Evolutionary conservation across 1,140 invertebrate species (phyloP), one percentile per base, ranked within the genome.

Genomic region (Microplitis demolitor): DNA sequence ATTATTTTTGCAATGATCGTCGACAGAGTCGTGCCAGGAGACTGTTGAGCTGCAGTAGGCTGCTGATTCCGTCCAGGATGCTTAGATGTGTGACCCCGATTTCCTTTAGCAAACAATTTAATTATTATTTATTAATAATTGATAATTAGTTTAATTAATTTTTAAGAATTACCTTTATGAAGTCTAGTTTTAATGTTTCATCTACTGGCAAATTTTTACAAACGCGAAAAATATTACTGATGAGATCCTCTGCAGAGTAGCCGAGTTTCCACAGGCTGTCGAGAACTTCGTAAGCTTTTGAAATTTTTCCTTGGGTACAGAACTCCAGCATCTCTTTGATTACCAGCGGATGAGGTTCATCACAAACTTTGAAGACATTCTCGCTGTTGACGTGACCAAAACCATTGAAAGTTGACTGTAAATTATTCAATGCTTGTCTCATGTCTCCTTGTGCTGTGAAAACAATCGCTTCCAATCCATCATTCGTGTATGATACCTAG

Each of bases 341-440:
- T 0, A 98, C 83, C 73, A 98, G 88, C 5, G 98, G 98, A 90
- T 99, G 97, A 0, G 98, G 98, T 85, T 99, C 98, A 88, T 99
- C 98, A 85, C 98, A 99, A 13, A 99, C 97, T 90, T 99, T 99
- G 81, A 99, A 99, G n/a, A 99, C 98, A 91, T 99, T 98, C 80
- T 96, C 93, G 73, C 93, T 92, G 76, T 93, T 97, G 2, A 99
- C 93, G 81, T 94, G 91, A 4, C 92, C 93, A 89, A 98, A 99
- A 33, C 98, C 98, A 87, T 98, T 96, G 56, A 91, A 91, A 0
- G 98, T 99, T 3, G 98, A 98, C 87, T 99, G 98, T 33, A 99
- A 86, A 90, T 99, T 99, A 87, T 99, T 99, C 13, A 99, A 88
- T 0, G 95, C 98, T 78, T 96, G 97, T 82, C 98, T 90, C 95